Evolutionary conservation across 2,797 vertebrate species (phyloP).

Genomic region (Natrix natrix): DNA sequence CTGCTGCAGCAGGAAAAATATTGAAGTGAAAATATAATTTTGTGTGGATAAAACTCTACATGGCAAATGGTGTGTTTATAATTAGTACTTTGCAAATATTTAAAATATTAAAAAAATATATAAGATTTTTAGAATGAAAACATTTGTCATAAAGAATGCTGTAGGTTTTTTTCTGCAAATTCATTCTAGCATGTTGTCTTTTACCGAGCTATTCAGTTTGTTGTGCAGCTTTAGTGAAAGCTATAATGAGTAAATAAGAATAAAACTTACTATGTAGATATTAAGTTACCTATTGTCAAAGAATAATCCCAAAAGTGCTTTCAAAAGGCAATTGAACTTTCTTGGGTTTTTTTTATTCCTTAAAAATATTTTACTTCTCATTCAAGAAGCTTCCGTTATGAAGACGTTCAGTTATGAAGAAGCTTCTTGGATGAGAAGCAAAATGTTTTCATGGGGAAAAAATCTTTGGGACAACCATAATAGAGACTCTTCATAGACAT

Average conservation of each 20-base stretch:
- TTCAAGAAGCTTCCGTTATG: too few species aligned
- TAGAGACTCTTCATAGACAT: too few species aligned
- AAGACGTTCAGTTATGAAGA: too few species aligned
- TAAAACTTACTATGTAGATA: background rate
- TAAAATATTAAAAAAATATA: background rate
- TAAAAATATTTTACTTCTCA: too few species aligned
- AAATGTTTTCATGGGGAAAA: background rate
- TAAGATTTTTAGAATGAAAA: background rate
- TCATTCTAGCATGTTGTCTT: background rate
- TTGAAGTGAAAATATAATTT: conserved; percentile 6
- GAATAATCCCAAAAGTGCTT: too few species aligned
- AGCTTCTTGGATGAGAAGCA: background rate
- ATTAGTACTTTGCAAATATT: background rate
- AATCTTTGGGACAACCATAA: too few species aligned
- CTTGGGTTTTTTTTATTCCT: too few species aligned
- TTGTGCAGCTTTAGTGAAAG: background rate
- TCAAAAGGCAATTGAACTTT: too few species aligned
- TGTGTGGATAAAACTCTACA: background rate
- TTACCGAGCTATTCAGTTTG: background rate
- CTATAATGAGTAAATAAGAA: background rate
- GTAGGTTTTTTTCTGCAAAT: background rate
- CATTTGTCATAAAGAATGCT: background rate
- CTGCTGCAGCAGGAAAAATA: background rate
- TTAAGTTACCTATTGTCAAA: background rate
- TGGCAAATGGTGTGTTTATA: background rate